Conservation (phyloP, 1,140 invertebrate genomes). For the Dendrolimus kikuchii region DNA sequence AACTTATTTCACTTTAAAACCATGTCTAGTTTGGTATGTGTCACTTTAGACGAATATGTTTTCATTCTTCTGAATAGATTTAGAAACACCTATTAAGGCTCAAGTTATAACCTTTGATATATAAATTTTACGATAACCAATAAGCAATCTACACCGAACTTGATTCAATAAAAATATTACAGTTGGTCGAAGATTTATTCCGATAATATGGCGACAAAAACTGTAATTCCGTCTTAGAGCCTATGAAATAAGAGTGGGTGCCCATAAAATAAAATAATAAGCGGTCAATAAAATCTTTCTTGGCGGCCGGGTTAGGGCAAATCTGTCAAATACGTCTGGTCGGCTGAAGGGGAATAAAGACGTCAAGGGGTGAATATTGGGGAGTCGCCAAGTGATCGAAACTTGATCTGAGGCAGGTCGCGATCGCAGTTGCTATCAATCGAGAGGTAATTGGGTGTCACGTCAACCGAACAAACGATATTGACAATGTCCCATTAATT, state of each 20-base stretch:
- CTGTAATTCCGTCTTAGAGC: slow-evolving; percentile 53
- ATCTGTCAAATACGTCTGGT: slow-evolving; percentile 61
- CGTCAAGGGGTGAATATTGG: slow-evolving; percentile 21
- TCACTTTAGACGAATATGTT: too few relatives aligned
- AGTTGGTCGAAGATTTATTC: slow-evolving; percentile 51
- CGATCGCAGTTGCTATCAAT: slow-evolving; percentile 50
- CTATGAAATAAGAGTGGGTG: slow-evolving; percentile 66
- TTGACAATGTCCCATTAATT: slow-evolving; percentile 10
- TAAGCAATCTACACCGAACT: slow-evolving; percentile 38
- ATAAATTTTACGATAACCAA: slow-evolving; percentile 38
- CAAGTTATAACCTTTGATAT: slow-evolving; percentile 14
- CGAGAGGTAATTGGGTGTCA: slow-evolving; percentile 57
- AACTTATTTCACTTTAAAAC: too few relatives aligned
- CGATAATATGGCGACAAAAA: slow-evolving; percentile 60
- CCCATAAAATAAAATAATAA: slow-evolving; percentile 70
- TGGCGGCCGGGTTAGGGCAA: slow-evolving; percentile 31
- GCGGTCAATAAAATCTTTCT: slow-evolving; percentile 62
- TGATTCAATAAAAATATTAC: slow-evolving; percentile 58
- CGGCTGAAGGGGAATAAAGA: slow-evolving; percentile 33
- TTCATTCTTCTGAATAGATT: too few relatives aligned
- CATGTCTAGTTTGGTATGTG: too few relatives aligned
- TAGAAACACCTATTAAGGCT: too few relatives aligned
- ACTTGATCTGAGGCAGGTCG: slow-evolving; percentile 54
- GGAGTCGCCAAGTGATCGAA: slow-evolving; percentile 51
- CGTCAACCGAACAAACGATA: slow-evolving; percentile 43